Evolutionary conservation across 2,797 vertebrate genomes (phyloP).

Genomic region (Microtus agrestis): DNA sequence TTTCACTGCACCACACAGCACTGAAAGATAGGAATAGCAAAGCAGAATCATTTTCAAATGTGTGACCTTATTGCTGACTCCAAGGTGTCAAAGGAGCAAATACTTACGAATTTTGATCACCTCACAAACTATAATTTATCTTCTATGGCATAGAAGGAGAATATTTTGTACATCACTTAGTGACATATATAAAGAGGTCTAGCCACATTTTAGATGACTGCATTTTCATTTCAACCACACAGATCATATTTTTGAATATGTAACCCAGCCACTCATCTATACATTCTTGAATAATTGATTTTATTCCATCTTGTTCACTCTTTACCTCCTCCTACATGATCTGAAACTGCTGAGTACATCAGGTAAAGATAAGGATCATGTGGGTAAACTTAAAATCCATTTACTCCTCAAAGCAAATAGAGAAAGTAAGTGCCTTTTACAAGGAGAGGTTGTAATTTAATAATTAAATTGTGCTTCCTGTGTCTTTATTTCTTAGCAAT

Average conservation of each 20-base stretch:
- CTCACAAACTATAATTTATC: slow-evolving; percentile 34
- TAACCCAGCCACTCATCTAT: neutral
- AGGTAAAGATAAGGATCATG: slow-evolving; percentile 13
- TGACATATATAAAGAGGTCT: neutral
- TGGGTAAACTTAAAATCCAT: slow-evolving; percentile 56
- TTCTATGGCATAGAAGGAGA: slow-evolving; percentile 9
- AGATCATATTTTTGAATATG: neutral
- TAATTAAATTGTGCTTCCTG: slow-evolving; percentile 13
- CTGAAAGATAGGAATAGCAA: neutral
- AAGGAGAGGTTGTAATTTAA: slow-evolving; percentile 18
- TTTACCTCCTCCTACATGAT: neutral
- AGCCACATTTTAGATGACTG: neutral
- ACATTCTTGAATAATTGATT: neutral
- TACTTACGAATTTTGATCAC: slow-evolving; percentile 15
- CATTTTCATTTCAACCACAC: slow-evolving; percentile 26
- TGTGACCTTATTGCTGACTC: slow-evolving; percentile 5
- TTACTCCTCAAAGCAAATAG: slow-evolving; percentile 41
- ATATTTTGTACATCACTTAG: neutral
- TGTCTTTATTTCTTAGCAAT: slow-evolving; percentile 47
- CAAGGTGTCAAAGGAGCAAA: slow-evolving; percentile 43
- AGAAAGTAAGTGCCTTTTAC: neutral
- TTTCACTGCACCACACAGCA: neutral
- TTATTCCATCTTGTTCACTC: neutral
- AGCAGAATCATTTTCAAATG: slow-evolving; percentile 20
- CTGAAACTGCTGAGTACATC: neutral